phyloP scores from a whole-genome alignment of 2,888 invertebrate species.

The Tanypteryx hageni region DNA sequence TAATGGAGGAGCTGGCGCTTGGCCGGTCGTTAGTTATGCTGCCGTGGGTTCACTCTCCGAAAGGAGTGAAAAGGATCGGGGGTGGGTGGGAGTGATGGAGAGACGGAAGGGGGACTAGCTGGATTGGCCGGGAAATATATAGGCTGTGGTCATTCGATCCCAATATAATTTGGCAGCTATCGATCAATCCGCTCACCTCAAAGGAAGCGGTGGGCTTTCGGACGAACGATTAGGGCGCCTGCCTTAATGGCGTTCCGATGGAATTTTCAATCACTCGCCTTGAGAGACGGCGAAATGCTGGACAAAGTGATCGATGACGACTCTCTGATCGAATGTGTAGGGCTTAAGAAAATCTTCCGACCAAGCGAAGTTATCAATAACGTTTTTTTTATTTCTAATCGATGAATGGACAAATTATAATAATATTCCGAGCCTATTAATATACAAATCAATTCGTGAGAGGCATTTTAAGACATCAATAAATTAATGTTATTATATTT shows the following conservation, averaged over 20 bases:
- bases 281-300: not conserved
- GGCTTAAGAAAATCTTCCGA: not conserved
- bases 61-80: not conserved
- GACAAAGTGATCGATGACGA: constrained; percentile 42
- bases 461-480: not conserved
- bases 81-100: constrained; percentile 1
- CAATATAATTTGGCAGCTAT: constrained; percentile 36
- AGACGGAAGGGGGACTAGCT: not conserved
- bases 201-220: not conserved
- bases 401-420: not conserved
- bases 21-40: constrained; percentile 57
- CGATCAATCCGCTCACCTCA: constrained; percentile 13
- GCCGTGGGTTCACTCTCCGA: constrained; percentile 31
- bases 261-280: constrained; percentile 53
- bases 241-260: constrained; percentile 42
- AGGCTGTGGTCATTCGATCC: constrained; percentile 1
- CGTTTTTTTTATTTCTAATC: not conserved
- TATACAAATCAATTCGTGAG: not conserved
- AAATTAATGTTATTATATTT: not conserved
- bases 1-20: constrained; percentile 40
- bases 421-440: not conserved
- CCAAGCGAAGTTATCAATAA: not conserved
- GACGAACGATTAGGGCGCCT: not conserved
- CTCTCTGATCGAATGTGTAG: constrained; percentile 27
- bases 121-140: not conserved